A percentile compares a stretch with the other conserved stretches of the same genome.
Evolutionary conservation across 2,797 vertebrate genomes (phyloP).

Genomic region (Okamejei kenojei): DNA sequence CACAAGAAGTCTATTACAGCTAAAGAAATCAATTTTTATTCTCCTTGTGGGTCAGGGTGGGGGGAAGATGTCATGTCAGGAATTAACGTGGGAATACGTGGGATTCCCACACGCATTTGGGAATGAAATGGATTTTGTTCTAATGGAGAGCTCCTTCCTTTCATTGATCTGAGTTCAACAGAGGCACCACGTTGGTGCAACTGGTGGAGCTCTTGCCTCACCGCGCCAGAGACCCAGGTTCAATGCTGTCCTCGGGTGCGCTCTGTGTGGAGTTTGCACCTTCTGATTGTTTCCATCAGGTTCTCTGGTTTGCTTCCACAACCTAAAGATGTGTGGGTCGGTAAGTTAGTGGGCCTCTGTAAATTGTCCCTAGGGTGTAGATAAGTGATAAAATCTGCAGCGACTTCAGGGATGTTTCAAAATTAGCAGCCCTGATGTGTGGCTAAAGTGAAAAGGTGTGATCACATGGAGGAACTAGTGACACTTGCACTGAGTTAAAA

Average conservation of each 20-base stretch:
- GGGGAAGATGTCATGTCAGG: not conserved
- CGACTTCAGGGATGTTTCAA: not conserved
- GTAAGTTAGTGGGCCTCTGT: no score
- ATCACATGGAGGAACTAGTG: not conserved
- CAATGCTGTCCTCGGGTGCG: no score
- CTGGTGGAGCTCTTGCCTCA: no score
- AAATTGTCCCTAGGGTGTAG: no score
- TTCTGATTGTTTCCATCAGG: no score
- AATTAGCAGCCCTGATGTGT: not conserved
- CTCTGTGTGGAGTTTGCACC: no score
- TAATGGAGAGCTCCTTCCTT: not conserved
- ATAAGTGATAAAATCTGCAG: no score
- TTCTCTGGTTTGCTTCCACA: no score
- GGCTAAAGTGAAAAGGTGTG: not conserved
- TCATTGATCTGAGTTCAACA: not conserved
- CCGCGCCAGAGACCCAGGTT: no score
- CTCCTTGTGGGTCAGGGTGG: not conserved
- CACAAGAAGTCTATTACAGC: not conserved
- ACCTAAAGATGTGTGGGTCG: no score
- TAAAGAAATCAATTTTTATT: slow-evolving; percentile 13
- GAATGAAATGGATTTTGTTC: not conserved
- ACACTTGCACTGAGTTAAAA: not conserved
- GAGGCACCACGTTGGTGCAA: no score
- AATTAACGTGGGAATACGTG: not conserved
- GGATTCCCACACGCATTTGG: not conserved